Conservation (phyloP, 2,113 vertebrate genomes). For the Microcebus murinus region DNA sequence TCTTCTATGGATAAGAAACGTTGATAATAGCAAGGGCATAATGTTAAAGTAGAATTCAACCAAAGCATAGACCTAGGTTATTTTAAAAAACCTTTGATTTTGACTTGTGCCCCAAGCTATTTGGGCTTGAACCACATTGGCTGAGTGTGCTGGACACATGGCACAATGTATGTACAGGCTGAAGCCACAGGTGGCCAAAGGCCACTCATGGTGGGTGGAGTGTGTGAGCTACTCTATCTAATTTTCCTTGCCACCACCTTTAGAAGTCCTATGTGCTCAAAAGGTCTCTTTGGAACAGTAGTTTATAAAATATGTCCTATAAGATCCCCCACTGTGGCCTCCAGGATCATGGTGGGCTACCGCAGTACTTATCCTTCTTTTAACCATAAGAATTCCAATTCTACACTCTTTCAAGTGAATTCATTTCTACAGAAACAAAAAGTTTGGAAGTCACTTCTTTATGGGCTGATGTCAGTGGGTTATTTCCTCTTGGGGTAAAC, state of each 20-base stretch:
- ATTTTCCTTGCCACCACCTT: not conserved
- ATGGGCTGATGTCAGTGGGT: not conserved
- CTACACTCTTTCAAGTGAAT: slow-evolving; percentile 1
- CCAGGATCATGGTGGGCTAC: accelerated
- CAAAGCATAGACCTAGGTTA: not conserved
- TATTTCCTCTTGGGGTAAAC: slow-evolving; percentile 16
- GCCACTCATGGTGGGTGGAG: too few species aligned
- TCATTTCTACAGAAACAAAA: not conserved
- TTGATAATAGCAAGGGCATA: not conserved
- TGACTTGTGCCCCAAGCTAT: not conserved
- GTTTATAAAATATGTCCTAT: not conserved
- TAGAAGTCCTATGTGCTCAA: not conserved
- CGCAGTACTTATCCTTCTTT: not conserved
- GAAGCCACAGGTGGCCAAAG: not conserved
- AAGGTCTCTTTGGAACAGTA: not conserved
- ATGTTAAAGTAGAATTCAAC: not conserved
- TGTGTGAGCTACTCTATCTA: not conserved
- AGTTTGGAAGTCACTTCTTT: not conserved
- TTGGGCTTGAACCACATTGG: not conserved
- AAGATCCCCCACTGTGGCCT: not conserved
- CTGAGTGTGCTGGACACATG: not conserved
- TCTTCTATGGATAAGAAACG: not conserved
- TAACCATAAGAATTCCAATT: not conserved
- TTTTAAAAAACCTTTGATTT: not conserved
- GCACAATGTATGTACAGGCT: not conserved